phyloP scores from a whole-genome alignment of 2,113 vertebrate genomes.

The Rissa tridactyla region DNA sequence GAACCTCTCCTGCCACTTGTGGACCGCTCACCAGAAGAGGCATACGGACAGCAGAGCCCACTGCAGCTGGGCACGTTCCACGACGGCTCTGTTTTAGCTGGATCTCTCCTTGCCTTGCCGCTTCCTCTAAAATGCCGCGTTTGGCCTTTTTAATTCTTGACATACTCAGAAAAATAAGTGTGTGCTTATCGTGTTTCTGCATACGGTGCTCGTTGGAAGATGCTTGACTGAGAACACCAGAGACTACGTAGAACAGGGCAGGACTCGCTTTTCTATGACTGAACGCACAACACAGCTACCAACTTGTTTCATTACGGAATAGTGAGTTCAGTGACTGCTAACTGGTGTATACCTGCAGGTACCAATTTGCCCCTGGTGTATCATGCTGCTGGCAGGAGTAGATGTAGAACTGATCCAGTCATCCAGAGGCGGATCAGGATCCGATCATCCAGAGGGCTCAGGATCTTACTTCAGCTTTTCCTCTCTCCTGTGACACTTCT shows the following conservation, averaged over 20 bases:
- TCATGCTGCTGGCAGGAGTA: background rate
- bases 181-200: background rate
- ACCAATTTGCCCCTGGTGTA: background rate
- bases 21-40: background rate
- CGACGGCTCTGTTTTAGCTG: rapidly evolving
- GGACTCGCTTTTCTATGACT: background rate
- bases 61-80: rapidly evolving
- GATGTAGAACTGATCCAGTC: background rate
- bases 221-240: background rate
- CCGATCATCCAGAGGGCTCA: background rate
- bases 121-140: background rate
- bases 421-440: background rate
- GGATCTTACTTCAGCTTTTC: background rate
- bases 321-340: background rate
- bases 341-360: background rate
- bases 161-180: background rate
- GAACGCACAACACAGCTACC: background rate
- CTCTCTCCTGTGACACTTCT: background rate
- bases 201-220: rapidly evolving
- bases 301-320: rapidly evolving
- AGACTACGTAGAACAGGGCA: background rate
- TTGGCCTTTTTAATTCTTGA: background rate
- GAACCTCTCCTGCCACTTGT: background rate
- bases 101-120: background rate
- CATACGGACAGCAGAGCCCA: background rate